phyloP scores from a whole-genome alignment of 2,113 vertebrate genomes.

The Apistogramma diplotaenia region DNA sequence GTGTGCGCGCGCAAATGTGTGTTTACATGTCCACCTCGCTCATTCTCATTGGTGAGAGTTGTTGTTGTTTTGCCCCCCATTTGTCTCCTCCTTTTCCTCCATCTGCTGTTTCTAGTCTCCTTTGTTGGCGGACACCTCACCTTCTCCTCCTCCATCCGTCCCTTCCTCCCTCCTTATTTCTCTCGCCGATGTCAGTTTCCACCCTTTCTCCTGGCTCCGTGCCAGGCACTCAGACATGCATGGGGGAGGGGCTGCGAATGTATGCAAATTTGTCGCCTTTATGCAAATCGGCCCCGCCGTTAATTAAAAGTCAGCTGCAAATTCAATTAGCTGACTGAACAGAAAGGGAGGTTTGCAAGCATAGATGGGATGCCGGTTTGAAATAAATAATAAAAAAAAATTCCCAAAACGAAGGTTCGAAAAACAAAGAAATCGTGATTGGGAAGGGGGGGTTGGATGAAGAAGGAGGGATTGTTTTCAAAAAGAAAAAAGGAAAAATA shows the following conservation, averaged over 20 bases:
- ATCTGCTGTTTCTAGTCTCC: conserved; percentile 42
- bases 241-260: neutral
- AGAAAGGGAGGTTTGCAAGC: conserved; percentile 12
- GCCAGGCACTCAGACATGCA: conserved; percentile 63
- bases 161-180: conserved; percentile 11
- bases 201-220: conserved; percentile 41
- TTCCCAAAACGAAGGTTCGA: neutral
- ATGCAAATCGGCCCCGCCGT: conserved; percentile 61
- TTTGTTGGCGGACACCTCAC: conserved; percentile 57
- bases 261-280: conserved; percentile 56
- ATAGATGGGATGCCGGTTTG: neutral
- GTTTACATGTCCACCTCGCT: neutral
- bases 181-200: conserved; percentile 27
- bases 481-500: neutral
- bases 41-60: neutral
- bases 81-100: conserved; percentile 42
- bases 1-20: neutral
- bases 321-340: conserved; percentile 64
- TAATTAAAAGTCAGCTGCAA: conserved; percentile 74
- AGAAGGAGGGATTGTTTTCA: neutral
- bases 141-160: conserved; percentile 25
- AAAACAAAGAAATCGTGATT: conserved; percentile 11
- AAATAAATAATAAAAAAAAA: neutral
- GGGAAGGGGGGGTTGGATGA: neutral
- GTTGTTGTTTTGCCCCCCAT: conserved; percentile 29